Evolutionary conservation across 2,113 vertebrate genomes (phyloP), one percentile per base, ranked within the genome.

Genomic region (Nanger granti): DNA sequence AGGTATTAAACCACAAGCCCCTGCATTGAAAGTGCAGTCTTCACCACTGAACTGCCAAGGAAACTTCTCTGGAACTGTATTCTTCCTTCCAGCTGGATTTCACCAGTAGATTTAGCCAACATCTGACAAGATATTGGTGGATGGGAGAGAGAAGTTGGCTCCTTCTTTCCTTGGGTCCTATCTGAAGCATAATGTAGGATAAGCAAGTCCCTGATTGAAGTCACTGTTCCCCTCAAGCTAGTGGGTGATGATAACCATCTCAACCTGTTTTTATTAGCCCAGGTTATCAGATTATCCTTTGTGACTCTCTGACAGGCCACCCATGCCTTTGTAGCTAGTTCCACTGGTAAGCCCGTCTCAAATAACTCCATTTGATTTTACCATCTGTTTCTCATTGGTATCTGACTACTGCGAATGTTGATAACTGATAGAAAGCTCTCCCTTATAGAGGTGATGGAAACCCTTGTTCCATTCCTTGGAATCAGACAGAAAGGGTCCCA

Each of bases 51-150:
- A 15, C 24, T 44, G 24, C 73, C 73, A 79, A 79, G 73, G 24
- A 44, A 44, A 5, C 13, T 79, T 79, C 12, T 79, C 73, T 37
- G 0, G 31, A n/a, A 3, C 5, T 37, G 2, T 3, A 26, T 18
- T 87, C 14, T 52, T 55, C 3, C 18, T 87, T 89, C 44, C 22
- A 7, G 28, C 15, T 88, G 26, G n/a, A n/a, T 85, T 86, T 49
- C 47, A 26, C 1, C 41, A 69, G 13, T 91, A 29, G 26, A 18
- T 84, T 82, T 47, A 64, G 24, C 1, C 34, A 80, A 24, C 11
- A 54, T 11, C 12, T 14, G 47, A 0, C 37, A 57, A 44, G 47
- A 24, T 11, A 15, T 7, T 44, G 47, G 14, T 11, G 12, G 37
- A 31, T 18, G 2, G 26, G 13, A 47, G 13, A 73, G 34, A 85